These are phyloP conservation scores for Nomada ferruginata DNA, from an alignment of 2,888 invertebrate genomes.

Conservation along the genomic window DNA sequence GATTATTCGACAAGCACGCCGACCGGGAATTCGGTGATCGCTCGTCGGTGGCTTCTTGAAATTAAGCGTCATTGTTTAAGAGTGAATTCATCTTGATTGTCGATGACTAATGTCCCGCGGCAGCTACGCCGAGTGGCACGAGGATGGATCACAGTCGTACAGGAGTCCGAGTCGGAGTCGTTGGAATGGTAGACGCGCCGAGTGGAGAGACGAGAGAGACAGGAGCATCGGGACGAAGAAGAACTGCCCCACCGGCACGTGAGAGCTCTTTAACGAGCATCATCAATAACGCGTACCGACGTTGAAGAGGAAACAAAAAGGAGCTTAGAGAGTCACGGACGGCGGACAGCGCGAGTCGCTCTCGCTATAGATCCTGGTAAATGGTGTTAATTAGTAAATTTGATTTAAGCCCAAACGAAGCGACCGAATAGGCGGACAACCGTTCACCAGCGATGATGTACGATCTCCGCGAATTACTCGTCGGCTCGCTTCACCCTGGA, in stretches of 20 bases:
- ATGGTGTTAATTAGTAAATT: constrained; percentile 76
- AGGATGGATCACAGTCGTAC: constrained; percentile 70
- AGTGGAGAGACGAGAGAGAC: constrained; percentile 27
- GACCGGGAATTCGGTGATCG: constrained; percentile 66
- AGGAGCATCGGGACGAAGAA: constrained; percentile 66
- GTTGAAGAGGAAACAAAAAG: constrained; percentile 69
- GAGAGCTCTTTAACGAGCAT: constrained; percentile 77
- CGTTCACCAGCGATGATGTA: constrained; percentile 67
- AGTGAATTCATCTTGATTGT: constrained; percentile 78
- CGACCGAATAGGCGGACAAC: constrained; percentile 71
- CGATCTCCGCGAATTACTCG: constrained; percentile 69
- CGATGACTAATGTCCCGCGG: constrained; percentile 76
- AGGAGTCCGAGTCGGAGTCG: constrained; percentile 54
- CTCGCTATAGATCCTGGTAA: constrained; percentile 69
- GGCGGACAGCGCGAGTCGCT: constrained; percentile 63
- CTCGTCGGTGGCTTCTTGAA: constrained; percentile 74
- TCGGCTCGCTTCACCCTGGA: constrained; percentile 48
- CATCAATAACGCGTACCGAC: constrained; percentile 77
- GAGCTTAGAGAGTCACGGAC: constrained; percentile 59
- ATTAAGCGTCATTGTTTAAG: constrained; percentile 79
- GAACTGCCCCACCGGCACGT: constrained; percentile 70
- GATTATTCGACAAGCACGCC: neutral
- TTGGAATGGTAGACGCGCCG: constrained; percentile 32
- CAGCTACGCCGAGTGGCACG: constrained; percentile 62
- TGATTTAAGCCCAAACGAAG: constrained; percentile 71